A percentile compares a stretch with the other conserved stretches of the same genome.
Conservation (phyloP, 2,888 invertebrate genomes). For the Drosophila histrio region DNA sequence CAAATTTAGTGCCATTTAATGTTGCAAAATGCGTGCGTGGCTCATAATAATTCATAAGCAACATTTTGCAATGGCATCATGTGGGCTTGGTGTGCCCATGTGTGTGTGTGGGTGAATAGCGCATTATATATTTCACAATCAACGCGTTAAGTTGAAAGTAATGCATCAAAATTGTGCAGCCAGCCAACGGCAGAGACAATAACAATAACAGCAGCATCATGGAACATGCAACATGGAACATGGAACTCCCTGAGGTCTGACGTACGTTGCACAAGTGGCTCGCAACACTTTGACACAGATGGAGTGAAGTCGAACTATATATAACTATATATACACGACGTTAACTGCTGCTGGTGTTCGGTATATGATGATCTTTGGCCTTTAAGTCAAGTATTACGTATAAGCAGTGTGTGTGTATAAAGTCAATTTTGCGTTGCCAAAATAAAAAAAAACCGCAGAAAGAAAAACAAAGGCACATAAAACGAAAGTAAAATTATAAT, state of each 20-base stretch:
- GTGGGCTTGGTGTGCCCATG: neutral
- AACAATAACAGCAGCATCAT: conserved; percentile 6
- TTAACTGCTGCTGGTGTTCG: conserved; percentile 7
- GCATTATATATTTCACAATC: conserved; percentile 64
- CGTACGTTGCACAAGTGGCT: conserved; percentile 18
- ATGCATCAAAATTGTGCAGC: conserved; percentile 67
- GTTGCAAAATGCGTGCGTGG: conserved; percentile 76
- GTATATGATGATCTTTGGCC: conserved; percentile 11
- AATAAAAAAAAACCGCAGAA: neutral
- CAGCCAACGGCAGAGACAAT: conserved; percentile 19
- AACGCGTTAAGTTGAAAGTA: conserved; percentile 78
- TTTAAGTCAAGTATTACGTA: conserved; percentile 9
- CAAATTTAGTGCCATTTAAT: conserved; percentile 78
- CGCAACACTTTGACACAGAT: conserved; percentile 60
- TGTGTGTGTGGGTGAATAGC: conserved; percentile 24
- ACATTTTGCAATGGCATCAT: conserved; percentile 68
- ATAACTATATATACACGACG: conserved; percentile 10
- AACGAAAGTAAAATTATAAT: conserved; percentile 52
- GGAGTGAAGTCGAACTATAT: conserved; percentile 41
- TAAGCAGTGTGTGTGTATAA: neutral
- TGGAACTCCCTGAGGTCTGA: neutral
- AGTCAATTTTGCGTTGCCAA: neutral
- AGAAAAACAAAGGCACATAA: neutral
- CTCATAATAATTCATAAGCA: conserved; percentile 80
- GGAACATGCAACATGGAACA: neutral